Conservation (phyloP, 2,888 invertebrate species). For the Gnatocerus cornutus region DNA sequence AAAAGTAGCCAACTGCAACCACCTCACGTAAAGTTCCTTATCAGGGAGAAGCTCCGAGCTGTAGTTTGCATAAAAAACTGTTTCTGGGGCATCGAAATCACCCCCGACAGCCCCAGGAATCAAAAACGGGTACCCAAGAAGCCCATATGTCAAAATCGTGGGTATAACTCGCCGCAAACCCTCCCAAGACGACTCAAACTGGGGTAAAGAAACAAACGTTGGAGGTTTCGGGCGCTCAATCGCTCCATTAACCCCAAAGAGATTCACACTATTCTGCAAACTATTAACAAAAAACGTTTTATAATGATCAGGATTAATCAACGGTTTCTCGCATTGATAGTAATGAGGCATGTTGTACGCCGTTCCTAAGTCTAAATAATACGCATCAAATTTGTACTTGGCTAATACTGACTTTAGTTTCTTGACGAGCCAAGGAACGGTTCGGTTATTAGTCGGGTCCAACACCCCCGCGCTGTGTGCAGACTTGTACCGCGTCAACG, state of each 20-base stretch:
- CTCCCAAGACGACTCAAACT: conserved; percentile 91
- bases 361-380: conserved; percentile 87
- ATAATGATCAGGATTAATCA: conserved; percentile 89
- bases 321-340: conserved; percentile 82
- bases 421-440: conserved; percentile 84
- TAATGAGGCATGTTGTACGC: conserved; percentile 91
- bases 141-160: conserved; percentile 89
- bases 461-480: conserved; percentile 87
- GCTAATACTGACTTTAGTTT: conserved; percentile 82
- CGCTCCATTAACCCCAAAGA: conserved; percentile 90
- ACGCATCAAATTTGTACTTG: conserved; percentile 87
- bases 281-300: conserved; percentile 82
- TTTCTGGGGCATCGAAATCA: conserved; percentile 81
- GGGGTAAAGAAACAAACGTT: conserved; percentile 89
- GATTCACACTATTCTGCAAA: conserved; percentile 76
- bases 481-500: conserved; percentile 87
- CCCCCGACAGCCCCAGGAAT: conserved; percentile 97
- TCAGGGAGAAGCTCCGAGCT: conserved; percentile 77
- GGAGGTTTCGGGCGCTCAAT: conserved; percentile 87
- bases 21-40: conserved; percentile 89
- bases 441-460: conserved; percentile 89
- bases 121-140: conserved; percentile 94
- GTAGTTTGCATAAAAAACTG: conserved; percentile 69
- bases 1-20: conserved; percentile 93
- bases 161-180: conserved; percentile 83